phyloP scores from a whole-genome alignment of 2,113 vertebrate species.

The Globicephala melas region DNA sequence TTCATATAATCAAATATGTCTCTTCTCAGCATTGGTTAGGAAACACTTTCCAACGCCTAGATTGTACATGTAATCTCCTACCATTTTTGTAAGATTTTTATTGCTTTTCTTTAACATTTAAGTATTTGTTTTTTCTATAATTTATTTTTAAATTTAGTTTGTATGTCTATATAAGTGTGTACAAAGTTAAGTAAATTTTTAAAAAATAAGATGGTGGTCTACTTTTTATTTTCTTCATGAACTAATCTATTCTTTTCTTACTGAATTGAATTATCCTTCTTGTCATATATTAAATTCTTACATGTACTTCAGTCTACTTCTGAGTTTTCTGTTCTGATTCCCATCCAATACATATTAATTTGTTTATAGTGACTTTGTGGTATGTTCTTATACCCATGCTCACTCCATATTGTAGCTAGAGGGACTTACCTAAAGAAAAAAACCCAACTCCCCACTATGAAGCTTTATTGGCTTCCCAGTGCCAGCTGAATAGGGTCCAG shows the following conservation, averaged over 20 bases:
- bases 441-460: neutral
- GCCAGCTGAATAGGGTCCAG: neutral
- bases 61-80: neutral
- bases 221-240: conserved; percentile 21
- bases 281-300: conserved; percentile 19
- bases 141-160: neutral
- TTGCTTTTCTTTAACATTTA: neutral
- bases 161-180: neutral
- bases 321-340: neutral
- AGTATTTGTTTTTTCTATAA: neutral
- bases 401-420: neutral
- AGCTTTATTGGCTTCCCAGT: neutral
- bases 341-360: neutral
- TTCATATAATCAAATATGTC: neutral
- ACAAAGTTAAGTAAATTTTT: neutral
- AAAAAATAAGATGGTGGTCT: neutral
- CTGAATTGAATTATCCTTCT: neutral
- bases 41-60: neutral
- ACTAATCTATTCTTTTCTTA: neutral
- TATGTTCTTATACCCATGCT: neutral
- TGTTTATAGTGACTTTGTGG: neutral
- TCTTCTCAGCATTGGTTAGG: neutral
- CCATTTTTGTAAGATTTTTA: neutral
- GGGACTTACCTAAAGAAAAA: neutral
- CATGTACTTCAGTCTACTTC: neutral